Evolutionary conservation across 2,797 vertebrate species (phyloP).

Genomic region (Gadopsis marmoratus): DNA sequence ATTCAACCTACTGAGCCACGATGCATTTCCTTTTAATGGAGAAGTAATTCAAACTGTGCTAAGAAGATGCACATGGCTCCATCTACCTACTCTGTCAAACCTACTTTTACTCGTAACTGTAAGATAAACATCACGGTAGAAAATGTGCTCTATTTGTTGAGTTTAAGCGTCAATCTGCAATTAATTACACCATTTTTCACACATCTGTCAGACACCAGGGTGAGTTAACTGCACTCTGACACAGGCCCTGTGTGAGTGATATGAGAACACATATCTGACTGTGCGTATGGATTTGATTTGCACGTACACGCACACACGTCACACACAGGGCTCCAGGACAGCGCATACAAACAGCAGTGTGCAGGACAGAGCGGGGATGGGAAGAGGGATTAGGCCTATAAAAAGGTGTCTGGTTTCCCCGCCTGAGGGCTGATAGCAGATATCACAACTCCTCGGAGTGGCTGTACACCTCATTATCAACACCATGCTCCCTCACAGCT

Average conservation of each 20-base stretch:
- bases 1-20: background rate
- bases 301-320: background rate
- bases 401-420: conserved; percentile 76
- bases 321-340: conserved; percentile 37
- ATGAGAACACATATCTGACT: conserved; percentile 38
- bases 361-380: conserved; percentile 33
- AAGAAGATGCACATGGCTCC: background rate
- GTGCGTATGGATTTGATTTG: conserved; percentile 23
- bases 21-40: background rate
- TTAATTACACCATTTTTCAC: conserved; percentile 46
- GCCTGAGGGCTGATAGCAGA: conserved; percentile 75
- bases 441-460: conserved; percentile 73
- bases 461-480: conserved; percentile 73
- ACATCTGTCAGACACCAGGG: conserved; percentile 37
- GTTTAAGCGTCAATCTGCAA: background rate
- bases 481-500: conserved; percentile 50
- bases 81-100: background rate
- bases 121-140: background rate
- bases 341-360: conserved; percentile 33
- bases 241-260: conserved; percentile 23
- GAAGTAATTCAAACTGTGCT: background rate
- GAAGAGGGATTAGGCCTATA: conserved; percentile 72
- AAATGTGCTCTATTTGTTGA: background rate
- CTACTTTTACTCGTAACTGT: background rate
- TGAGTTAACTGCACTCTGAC: conserved; percentile 23